Conservation (phyloP, 30 jellyfish, hydroid and myxozoan genomes). For the Calvadosia cruxmelitensis region DNA sequence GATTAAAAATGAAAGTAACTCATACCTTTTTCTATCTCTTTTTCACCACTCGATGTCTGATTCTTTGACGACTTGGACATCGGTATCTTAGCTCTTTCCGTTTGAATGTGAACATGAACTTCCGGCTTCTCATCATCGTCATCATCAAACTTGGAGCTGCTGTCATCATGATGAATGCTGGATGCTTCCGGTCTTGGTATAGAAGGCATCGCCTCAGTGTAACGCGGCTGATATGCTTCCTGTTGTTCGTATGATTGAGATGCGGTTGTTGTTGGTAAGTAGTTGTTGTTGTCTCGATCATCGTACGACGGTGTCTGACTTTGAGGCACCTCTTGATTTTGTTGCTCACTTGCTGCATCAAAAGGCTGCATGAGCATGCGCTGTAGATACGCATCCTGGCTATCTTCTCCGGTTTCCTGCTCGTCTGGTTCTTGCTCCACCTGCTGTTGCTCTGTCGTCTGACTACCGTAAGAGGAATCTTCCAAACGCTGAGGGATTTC, state of each 20-base stretch:
- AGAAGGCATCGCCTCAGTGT: not conserved
- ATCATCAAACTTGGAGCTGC: constrained; percentile 3
- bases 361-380: not conserved
- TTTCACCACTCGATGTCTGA: too few relatives aligned
- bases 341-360: not conserved
- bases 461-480: not conserved
- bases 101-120: constrained; percentile 95
- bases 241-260: not conserved
- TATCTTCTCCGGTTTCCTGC: constrained; percentile 4
- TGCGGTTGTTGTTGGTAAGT: not conserved
- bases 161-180: not conserved
- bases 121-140: constrained; percentile 98
- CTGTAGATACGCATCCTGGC: not conserved
- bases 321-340: constrained; percentile 5
- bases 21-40: too few relatives aligned
- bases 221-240: not conserved
- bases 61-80: constrained; percentile 8
- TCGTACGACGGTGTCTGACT: constrained; percentile 2
- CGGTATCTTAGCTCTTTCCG: constrained; percentile 80
- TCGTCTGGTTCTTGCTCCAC: constrained; percentile 20
- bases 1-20: too few relatives aligned
- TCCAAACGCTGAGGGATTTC: not conserved
- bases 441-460: constrained; percentile 22
- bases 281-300: constrained; percentile 4
- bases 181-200: not conserved